phyloP scores from a whole-genome alignment of 1,140 invertebrate genomes.

The Geopemphigus sp. region DNA sequence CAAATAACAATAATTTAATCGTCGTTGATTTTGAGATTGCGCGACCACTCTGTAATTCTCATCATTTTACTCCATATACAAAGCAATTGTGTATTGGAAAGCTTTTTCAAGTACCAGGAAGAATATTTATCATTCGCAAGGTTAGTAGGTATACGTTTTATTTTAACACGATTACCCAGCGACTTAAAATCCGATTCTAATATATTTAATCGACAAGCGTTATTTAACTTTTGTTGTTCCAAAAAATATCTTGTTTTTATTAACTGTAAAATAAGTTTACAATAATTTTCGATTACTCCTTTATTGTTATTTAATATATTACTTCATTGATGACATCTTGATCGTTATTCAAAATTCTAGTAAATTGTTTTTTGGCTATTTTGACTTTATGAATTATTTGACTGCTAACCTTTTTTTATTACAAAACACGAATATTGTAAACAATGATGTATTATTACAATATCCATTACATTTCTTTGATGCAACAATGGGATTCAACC shows the following conservation, averaged over 20 bases:
- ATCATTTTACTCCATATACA: conserved; percentile 17
- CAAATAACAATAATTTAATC: not conserved
- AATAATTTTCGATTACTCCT: too few species aligned
- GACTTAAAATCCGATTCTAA: not conserved
- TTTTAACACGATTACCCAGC: conserved; percentile 9
- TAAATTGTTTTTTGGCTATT: not conserved
- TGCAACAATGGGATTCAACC: too few species aligned
- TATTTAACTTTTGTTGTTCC: not conserved
- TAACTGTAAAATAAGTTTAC: not conserved
- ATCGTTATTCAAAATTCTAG: not conserved
- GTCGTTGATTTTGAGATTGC: too few species aligned
- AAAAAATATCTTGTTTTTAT: not conserved
- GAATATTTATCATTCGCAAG: conserved; percentile 1
- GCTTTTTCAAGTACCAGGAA: conserved; percentile 18
- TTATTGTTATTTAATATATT: not conserved
- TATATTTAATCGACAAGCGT: not conserved
- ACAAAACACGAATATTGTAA: not conserved
- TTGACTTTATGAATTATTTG: not conserved
- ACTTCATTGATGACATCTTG: not conserved
- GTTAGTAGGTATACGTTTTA: not conserved
- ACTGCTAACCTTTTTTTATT: not conserved
- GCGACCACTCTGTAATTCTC: not conserved
- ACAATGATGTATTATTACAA: too few species aligned
- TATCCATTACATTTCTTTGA: too few species aligned
- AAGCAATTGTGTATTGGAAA: not conserved